Evolutionary conservation across 2,888 invertebrate genomes (phyloP).

Genomic region (Epirrita christyi): DNA sequence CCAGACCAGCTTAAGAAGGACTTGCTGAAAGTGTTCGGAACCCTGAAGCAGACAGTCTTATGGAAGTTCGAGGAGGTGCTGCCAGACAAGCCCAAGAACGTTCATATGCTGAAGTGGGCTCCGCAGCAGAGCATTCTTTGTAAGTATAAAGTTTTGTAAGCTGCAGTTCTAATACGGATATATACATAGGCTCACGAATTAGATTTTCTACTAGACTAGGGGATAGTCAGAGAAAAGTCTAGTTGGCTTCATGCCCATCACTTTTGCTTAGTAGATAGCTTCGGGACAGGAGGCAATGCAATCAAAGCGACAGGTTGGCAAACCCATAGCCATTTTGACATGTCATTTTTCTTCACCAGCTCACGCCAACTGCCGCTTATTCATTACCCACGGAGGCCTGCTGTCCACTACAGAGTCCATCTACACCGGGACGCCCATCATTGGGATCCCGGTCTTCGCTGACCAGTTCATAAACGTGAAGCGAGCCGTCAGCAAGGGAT

Average conservation of each 20-base stretch:
- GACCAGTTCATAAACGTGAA: constrained; percentile 64
- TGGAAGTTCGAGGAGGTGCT: constrained; percentile 74
- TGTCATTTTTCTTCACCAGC: constrained; percentile 44
- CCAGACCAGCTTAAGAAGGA: constrained; percentile 54
- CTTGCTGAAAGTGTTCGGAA: constrained; percentile 64
- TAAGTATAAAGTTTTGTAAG: constrained; percentile 36
- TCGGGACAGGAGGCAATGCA: too few relatives aligned
- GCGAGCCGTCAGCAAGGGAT: constrained; percentile 55
- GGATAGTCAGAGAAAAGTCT: too few relatives aligned
- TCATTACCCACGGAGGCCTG: constrained; percentile 71
- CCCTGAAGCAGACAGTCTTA: constrained; percentile 73
- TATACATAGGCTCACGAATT: too few relatives aligned
- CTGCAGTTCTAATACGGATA: not conserved
- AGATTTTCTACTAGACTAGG: too few relatives aligned
- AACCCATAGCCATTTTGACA: too few relatives aligned
- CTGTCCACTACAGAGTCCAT: constrained; percentile 63
- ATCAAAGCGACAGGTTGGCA: too few relatives aligned
- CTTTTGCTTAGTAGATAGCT: too few relatives aligned
- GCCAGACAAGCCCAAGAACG: constrained; percentile 63
- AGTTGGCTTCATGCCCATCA: too few relatives aligned
- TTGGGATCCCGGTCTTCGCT: constrained; percentile 65
- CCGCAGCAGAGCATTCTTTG: constrained; percentile 61
- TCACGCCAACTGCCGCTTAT: constrained; percentile 64
- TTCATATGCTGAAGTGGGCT: constrained; percentile 70
- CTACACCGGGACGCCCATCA: constrained; percentile 60